Evolutionary conservation across 2,113 vertebrate genomes (phyloP), one percentile per base, ranked within the genome.

Genomic region (Parotia lawesii): DNA sequence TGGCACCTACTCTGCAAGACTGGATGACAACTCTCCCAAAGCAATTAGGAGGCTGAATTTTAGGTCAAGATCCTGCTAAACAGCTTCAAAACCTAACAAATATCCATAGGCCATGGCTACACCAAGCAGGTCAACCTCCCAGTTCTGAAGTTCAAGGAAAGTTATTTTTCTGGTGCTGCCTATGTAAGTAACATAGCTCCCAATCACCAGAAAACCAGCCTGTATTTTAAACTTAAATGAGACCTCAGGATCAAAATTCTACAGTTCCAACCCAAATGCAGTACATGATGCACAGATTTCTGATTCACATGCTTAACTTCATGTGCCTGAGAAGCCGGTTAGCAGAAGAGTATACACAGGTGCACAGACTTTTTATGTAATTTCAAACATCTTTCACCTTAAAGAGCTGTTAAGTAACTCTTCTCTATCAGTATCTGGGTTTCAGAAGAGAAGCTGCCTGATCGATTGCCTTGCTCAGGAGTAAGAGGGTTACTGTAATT

Each of bases 401-500:
- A 31, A 84, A 73, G 51, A 72, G 44, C 65, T 89, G 74, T 81
- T 80, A 90, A 81, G 48, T 90, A 89, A 89, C 56, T 67, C 44
- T 71, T 61, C 33, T 93, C 57, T 92, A 29, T 84, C 69, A 81
- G 56, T 84, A 85, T 54, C 45, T 75, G 45, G 18, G 45, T 72
- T 93, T 81, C 56, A 84, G 61, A 93, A 87, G 47, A 77, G 69
- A 88, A 67, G 44, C 42, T 77, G 60, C 47, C 53, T 86, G 72
- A 93, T 85, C 0, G 0, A 93, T 56, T 67, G 60, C 64, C 56
- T 69, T 66, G 64, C 80, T 94, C 60, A 66, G 73, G 51, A 92
- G 38, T 62, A 74, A 79, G 75, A 94, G 35, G 28, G 44, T 77
- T 88, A 94, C 67, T 92, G 64, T 88, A 92, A 94, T 88, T 94